phyloP scores from a whole-genome alignment of 1,140 invertebrate genomes.

The Trachymyrmex septentrionalis region DNA sequence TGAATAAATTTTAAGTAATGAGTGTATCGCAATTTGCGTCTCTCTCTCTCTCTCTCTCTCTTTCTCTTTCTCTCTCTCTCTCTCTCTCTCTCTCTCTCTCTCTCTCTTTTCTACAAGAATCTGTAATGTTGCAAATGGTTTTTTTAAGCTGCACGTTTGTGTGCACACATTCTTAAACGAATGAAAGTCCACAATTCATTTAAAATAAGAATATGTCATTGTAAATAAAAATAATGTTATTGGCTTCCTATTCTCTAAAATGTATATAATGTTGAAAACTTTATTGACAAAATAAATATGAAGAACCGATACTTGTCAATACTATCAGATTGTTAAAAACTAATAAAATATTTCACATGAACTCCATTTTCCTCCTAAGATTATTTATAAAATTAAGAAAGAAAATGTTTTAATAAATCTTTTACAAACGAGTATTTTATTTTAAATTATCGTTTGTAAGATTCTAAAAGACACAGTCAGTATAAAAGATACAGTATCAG shows the following conservation, averaged over 20 bases:
- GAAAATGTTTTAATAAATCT: too few relatives aligned
- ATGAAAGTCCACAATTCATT: constrained; percentile 38
- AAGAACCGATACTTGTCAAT: constrained; percentile 5
- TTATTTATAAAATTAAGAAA: constrained; percentile 19
- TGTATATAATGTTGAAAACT: constrained; percentile 22
- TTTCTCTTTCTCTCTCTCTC: neutral
- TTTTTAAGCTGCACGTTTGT: constrained; percentile 21
- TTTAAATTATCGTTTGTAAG: neutral
- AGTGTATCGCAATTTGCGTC: constrained; percentile 11
- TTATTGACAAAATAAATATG: constrained; percentile 36
- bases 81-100: neutral
- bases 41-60: neutral
- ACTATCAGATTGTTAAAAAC: constrained; percentile 1
- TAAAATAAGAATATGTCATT: constrained; percentile 51
- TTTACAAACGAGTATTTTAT: neutral
- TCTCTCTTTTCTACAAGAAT: constrained; percentile 43
- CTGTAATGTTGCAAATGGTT: constrained; percentile 29
- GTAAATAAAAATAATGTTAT: constrained; percentile 46
- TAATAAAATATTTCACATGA: constrained; percentile 34
- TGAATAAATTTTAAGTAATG: constrained; percentile 53
- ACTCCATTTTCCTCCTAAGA: neutral
- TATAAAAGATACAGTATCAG: too few relatives aligned
- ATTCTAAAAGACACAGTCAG: constrained; percentile 14
- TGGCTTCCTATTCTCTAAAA: constrained; percentile 69
- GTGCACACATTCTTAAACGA: constrained; percentile 59